Evolutionary conservation across 2,797 vertebrate species (phyloP), one percentile per base, ranked within the genome.

Genomic region (Pseudomugil tenellus): DNA sequence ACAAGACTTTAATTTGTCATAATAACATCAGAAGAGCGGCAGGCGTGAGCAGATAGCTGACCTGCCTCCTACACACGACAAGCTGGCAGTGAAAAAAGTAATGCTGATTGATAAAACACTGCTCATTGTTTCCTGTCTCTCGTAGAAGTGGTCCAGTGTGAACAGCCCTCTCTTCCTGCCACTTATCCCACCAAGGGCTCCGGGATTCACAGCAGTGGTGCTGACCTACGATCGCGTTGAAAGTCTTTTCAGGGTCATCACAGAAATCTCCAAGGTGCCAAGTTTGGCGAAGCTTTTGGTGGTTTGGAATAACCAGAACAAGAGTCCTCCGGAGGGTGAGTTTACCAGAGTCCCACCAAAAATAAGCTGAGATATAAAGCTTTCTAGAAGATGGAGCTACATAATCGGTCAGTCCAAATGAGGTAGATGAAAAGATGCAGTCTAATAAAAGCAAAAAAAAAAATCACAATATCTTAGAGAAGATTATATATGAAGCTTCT

Each of bases 251-350:
- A 91, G 98, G 31, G 98, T 99, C 88, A 99, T 98, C 94, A 98
- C 97, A 0, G 97, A 99, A 89, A 97, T 99, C 77, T 97, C 97
- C 29, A 98, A 98, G 87, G 97, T 99, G 76, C 97, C 98, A 1
- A 99, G 98, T 76, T 93, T 99, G 3, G 97, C 97, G 63, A 99
- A 99, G 74, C 89, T 99, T 64, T 76, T 99, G 52, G 97, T 99
- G 19, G 97, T 98, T 66, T 99, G 98, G 98, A 99, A 99, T 86
- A 98, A 99, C 84, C 97, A 98, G 92, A 99, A 98, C 82, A 98
- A 99, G 86, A 96, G 93, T 80, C 97, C 98, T 7, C 98, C 98
- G 11, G 97, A 98, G 94, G 98, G 98, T 99, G 91, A 87, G 92
- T 75, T 21, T 2, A 25, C 25, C 34, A 19, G 2, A 56, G 57